Evolutionary conservation across 2,797 vertebrate species (phyloP).

Genomic region (Bradypodion ventrale): DNA sequence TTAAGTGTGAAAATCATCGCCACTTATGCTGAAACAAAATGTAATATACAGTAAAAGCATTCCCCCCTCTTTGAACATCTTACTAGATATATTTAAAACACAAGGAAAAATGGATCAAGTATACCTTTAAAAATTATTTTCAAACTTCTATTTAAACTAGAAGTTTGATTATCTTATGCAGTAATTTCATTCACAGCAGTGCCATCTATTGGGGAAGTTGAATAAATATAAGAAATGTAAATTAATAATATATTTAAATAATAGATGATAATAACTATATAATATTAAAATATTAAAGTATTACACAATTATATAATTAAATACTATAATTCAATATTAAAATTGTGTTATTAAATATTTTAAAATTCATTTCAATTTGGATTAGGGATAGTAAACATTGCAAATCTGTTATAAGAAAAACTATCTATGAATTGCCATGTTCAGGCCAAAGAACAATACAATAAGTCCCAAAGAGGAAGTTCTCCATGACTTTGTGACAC

Average conservation of each 20-base stretch:
- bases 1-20: fast-evolving
- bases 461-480: conserved; percentile 21
- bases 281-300: no score
- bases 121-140: neutral
- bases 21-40: neutral
- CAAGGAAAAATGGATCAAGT: neutral
- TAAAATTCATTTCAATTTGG: conserved; percentile 10
- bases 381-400: conserved; percentile 3
- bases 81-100: neutral
- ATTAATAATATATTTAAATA: no score
- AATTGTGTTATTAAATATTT: neutral
- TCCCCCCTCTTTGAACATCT: neutral
- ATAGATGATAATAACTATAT: no score
- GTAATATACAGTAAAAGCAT: neutral
- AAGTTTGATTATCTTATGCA: conserved; percentile 18
- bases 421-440: conserved; percentile 8
- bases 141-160: neutral
- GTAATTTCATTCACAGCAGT: conserved; percentile 52
- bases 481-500: conserved; percentile 9
- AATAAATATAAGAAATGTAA: conserved; percentile 22
- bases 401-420: conserved; percentile 36
- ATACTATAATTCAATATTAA: no score
- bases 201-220: conserved; percentile 55
- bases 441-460: neutral
- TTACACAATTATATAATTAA: no score